Base-by-base conservation (phyloP, 2,888 invertebrate species). In the Dysmachus trigonus region DNA sequence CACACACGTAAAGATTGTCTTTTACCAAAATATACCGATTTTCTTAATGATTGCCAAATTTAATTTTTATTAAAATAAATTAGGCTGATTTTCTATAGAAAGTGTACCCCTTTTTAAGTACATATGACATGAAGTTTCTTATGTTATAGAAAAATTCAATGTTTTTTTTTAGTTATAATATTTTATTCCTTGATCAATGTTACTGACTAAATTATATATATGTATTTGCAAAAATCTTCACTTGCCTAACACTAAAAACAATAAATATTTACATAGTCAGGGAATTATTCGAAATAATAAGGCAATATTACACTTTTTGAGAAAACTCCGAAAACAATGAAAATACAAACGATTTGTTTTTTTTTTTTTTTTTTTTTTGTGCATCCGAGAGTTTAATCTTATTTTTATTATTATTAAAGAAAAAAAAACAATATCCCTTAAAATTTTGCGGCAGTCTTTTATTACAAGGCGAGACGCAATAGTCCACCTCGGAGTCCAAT, bases 371-470 rank as follows among this genome's bases (percentile, higher is more conserved):
- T n/a, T n/a, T n/a, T n/a, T n/a, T n/a, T n/a, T 47, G 77, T 77
- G 77, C 77, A 77, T 6, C 47, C 62, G 62, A 62, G 27, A 41
- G 77, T 47, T 27, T 77, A 76, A 35, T 76, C 38, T n/a, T 73
- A 73, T 2, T 73, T 77, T 47, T n/a, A 47, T 30, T 77, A 30
- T 38, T 47, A 41, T n/a, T 41, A 15, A 3, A 41, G 4, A 41
- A 41, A 41, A 41, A 10, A 38, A 41, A 35, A 62, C 33, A 81
- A 53, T 33, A 81, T 81, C 31, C 53, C 81, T 18, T 81, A 81
- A 81, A 81, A 81, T 81, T n/a, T 62, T 81, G 53, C 47, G 33
- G 81, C 81, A 81, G 81, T 81, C 81, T 81, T 81, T 53, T 53
- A 53, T 81, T 30, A 33, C 18, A 53, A 81, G 53, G 81, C 81